Evolutionary conservation across 2,888 invertebrate species (phyloP), one percentile per base, ranked within the genome.

Genomic region (Cloeon dipterum): DNA sequence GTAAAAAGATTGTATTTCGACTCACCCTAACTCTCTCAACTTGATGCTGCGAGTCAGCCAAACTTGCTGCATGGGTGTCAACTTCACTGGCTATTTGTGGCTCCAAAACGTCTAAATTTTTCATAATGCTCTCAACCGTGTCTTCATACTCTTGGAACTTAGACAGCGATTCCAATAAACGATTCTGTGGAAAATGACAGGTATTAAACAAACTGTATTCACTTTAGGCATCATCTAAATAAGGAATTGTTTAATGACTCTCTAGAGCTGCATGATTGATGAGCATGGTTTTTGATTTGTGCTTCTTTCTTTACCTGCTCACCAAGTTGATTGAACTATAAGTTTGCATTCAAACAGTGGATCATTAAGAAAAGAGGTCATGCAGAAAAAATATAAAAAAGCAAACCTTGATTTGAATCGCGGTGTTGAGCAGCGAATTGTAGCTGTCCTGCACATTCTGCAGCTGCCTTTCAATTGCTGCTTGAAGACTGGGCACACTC

Each of bases 141-240:
- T 83, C 78, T 56, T 89, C 89, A 50, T 93, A 93, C 51, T 88
- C 85, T 52, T 85, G 77, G 61, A 93, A 94, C 54, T 89, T 89
- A 20, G 77, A 73, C 41, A 89, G 57, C 1, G 89, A 86, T 50
- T 93, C 91, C 21, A 76, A 65, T 21, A 93, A 61, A 25, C 91
- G 72, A 45, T 77, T 76, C 55, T 59, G 45, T n/a, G n/a, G n/a
- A n/a, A n/a, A n/a, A n/a, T n/a, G n/a, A n/a, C n/a, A n/a, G n/a
- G n/a, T 7, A 39, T 41, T 34, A 32, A 35, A 40, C 26, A 37
- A 37, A 19, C 18, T 26, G 18, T 21, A 25, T 21, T 17, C 2
- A 3, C 4, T 32, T n/a, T n/a, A n/a, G n/a, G n/a, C n/a, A n/a
- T n/a, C n/a, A n/a, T n/a, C n/a, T n/a, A n/a, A n/a, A n/a, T n/a